phyloP scores from a whole-genome alignment of 2,113 vertebrate genomes.

The Melanerpes formicivorus region DNA sequence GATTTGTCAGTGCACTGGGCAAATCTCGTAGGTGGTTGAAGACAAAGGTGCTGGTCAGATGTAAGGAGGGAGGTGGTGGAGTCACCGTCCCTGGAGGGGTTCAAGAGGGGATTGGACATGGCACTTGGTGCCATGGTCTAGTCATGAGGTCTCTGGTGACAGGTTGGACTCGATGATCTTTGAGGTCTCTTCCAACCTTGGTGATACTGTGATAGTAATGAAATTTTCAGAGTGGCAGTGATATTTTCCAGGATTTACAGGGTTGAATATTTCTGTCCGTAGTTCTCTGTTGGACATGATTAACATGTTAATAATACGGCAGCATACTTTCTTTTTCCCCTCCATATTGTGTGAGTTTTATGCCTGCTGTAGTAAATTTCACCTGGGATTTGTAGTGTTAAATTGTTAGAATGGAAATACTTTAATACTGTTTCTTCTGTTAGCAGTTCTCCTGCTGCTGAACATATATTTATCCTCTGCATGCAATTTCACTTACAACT shows the following conservation, averaged over 20 bases:
- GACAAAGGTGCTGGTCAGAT: neutral
- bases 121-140: too few relatives aligned
- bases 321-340: neutral
- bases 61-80: neutral
- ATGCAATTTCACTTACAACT: constrained; percentile 5
- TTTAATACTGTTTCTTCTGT: neutral
- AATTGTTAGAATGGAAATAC: neutral
- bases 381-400: neutral
- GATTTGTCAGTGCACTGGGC: neutral
- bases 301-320: neutral
- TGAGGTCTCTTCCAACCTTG: too few relatives aligned
- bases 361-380: neutral
- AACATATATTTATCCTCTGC: neutral
- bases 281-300: neutral
- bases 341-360: neutral
- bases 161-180: too few relatives aligned
- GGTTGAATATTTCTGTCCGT: neutral
- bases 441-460: neutral
- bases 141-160: too few relatives aligned
- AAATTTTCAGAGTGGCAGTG: neutral
- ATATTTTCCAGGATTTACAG: neutral
- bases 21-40: neutral
- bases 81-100: too few relatives aligned
- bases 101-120: too few relatives aligned
- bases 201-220: neutral